Evolutionary conservation across 2,888 invertebrate species (phyloP).

Genomic region (Tridacna crocea): DNA sequence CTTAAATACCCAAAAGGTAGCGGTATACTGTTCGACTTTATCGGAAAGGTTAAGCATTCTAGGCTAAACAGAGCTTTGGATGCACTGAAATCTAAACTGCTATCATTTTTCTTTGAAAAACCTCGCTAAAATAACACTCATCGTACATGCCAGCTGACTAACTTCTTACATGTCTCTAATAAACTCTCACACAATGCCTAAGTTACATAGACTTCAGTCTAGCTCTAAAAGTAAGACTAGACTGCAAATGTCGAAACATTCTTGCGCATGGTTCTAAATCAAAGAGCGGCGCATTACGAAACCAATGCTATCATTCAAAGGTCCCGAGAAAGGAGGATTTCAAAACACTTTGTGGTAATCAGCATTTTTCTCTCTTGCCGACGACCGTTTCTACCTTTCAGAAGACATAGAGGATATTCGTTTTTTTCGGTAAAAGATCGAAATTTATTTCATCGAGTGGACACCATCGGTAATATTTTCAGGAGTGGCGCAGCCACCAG

Average conservation of each 20-base stretch:
- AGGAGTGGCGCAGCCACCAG: too few species aligned
- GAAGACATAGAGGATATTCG: too few species aligned
- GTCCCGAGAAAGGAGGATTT: not conserved
- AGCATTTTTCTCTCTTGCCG: not conserved
- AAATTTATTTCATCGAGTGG: too few species aligned
- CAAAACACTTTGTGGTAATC: not conserved
- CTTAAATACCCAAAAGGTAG: too few species aligned
- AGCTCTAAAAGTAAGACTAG: too few species aligned
- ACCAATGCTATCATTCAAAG: not conserved
- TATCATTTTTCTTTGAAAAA: slow-evolving; percentile 13
- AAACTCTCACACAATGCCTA: not conserved
- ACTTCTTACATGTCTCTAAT: not conserved
- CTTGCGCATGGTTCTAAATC: too few species aligned
- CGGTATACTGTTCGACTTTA: too few species aligned
- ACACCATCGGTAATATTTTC: too few species aligned
- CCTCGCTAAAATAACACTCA: not conserved
- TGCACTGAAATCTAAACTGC: slow-evolving; percentile 11
- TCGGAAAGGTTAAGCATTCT: not conserved
- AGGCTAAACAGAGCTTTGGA: not conserved
- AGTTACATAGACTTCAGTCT: not conserved
- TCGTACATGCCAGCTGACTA: not conserved
- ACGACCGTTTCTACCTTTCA: not conserved
- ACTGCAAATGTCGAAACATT: too few species aligned
- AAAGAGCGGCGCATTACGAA: too few species aligned
- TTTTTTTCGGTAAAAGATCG: too few species aligned